Conservation (phyloP, 2,888 invertebrate species). For the Epirrhoe alternata region DNA sequence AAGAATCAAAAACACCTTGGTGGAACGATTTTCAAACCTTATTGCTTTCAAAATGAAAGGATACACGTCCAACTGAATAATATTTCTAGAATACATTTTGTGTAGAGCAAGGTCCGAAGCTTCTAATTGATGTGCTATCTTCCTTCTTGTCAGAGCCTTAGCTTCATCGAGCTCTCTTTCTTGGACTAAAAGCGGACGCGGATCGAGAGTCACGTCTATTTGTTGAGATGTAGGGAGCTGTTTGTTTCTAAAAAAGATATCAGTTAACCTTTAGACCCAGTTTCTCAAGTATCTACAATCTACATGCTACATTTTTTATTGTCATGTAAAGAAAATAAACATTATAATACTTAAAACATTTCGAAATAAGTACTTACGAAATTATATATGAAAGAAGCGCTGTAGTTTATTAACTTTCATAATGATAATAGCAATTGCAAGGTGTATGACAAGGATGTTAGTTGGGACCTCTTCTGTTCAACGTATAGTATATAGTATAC, state of each 20-base stretch:
- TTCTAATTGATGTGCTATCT: constrained; percentile 89
- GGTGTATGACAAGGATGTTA: neutral
- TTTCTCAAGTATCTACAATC: neutral
- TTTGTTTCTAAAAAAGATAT: constrained; percentile 75
- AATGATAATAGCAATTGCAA: neutral
- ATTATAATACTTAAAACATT: too few relatives aligned
- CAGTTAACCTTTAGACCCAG: constrained; percentile 3
- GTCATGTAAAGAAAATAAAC: neutral
- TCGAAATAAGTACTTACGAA: too few relatives aligned
- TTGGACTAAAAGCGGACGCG: constrained; percentile 87
- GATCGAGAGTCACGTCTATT: constrained; percentile 88
- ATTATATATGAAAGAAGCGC: too few relatives aligned
- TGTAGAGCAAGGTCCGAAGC: constrained; percentile 87
- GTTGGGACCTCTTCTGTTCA: constrained; percentile 9
- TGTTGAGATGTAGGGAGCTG: constrained; percentile 86
- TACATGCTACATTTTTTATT: neutral
- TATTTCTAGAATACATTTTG: constrained; percentile 88
- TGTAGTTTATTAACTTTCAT: neutral
- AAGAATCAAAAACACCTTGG: neutral
- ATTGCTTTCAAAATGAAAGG: constrained; percentile 86
- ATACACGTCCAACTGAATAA: constrained; percentile 87
- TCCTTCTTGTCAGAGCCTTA: constrained; percentile 86
- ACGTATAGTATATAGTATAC: neutral
- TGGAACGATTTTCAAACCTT: constrained; percentile 58
- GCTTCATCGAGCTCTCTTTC: constrained; percentile 85